A percentile compares a stretch with the other conserved stretches of the same genome.
Evolutionary conservation across 2,113 vertebrate species (phyloP).

Genomic region (Petrocephalus zakoni): DNA sequence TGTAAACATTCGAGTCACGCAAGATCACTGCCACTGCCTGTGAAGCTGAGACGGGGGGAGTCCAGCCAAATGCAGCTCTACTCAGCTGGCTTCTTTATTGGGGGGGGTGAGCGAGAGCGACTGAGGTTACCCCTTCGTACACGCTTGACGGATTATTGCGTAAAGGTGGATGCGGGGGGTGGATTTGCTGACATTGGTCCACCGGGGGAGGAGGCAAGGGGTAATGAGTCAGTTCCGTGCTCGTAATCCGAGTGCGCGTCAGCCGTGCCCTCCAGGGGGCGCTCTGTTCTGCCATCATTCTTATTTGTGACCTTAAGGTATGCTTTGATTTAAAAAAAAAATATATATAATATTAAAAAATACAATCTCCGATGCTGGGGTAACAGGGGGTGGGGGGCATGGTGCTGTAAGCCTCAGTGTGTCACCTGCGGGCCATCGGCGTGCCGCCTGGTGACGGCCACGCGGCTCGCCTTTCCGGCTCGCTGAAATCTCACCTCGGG

Average conservation of each 20-base stretch:
- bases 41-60: no score
- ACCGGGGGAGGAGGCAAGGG: neutral
- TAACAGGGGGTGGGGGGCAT: neutral
- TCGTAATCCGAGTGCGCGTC: neutral
- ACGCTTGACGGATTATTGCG: neutral
- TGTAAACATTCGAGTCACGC: conserved; percentile 1
- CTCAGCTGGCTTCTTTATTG: neutral
- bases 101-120: neutral
- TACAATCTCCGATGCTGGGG: neutral
- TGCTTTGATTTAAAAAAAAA: neutral
- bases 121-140: neutral
- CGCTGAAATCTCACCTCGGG: neutral
- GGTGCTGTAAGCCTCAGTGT: neutral
- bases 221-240: neutral
- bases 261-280: neutral
- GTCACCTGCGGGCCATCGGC: neutral
- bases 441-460: neutral
- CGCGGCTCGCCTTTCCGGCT: neutral
- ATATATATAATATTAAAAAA: neutral
- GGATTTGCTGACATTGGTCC: neutral
- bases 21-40: neutral
- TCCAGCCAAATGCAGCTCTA: neutral
- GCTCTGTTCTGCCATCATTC: neutral
- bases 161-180: neutral
- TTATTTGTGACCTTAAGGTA: neutral